These are phyloP conservation scores for Hesperia comma DNA, from an alignment of 2,888 invertebrate species.

Conservation along the genomic window DNA sequence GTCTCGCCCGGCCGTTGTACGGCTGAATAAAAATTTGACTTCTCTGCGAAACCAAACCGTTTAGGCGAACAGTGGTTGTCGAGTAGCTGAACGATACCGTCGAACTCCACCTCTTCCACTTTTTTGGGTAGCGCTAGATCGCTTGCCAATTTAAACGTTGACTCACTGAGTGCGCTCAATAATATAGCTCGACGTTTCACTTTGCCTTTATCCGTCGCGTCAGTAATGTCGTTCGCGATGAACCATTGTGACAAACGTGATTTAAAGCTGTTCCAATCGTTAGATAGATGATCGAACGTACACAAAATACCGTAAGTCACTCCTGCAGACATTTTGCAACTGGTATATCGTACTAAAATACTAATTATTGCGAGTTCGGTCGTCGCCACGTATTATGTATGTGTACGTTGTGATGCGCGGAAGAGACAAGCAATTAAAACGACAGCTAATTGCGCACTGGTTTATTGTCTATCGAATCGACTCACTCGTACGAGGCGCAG, in stretches of 20 bases:
- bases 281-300: slow-evolving; percentile 20
- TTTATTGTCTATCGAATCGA: too few species aligned
- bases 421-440: too few species aligned
- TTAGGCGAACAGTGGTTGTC: slow-evolving; percentile 41
- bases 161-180: slow-evolving; percentile 37
- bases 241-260: too few species aligned
- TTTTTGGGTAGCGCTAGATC: slow-evolving; percentile 41
- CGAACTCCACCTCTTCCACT: slow-evolving; percentile 38
- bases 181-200: slow-evolving; percentile 37
- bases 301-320: neutral
- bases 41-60: slow-evolving; percentile 33
- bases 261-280: slow-evolving; percentile 36
- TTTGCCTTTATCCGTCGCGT: slow-evolving; percentile 31
- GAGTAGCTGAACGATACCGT: slow-evolving; percentile 29
- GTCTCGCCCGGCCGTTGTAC: slow-evolving; percentile 28
- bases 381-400: slow-evolving; percentile 7
- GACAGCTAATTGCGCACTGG: too few species aligned
- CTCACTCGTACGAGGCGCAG: too few species aligned
- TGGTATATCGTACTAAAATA: neutral
- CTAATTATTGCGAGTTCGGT: slow-evolving; percentile 1
- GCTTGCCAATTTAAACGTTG: slow-evolving; percentile 40
- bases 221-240: slow-evolving; percentile 35
- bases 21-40: slow-evolving; percentile 34
- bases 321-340: neutral
- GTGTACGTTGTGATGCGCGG: too few species aligned